phyloP scores from a whole-genome alignment of 1,140 invertebrate species.

The Yoshiicerus persimilis region DNA sequence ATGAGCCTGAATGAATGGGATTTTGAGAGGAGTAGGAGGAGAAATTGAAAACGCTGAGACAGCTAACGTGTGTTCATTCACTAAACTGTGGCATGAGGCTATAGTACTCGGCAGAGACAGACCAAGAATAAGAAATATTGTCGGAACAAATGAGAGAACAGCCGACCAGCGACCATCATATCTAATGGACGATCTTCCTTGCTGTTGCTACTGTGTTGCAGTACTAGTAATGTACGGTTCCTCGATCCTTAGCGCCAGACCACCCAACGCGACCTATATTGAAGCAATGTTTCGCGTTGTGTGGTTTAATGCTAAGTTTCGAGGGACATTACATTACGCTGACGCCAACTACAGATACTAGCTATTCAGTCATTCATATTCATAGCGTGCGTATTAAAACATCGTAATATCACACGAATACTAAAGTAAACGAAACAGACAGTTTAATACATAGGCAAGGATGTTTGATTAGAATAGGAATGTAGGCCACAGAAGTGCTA shows the following conservation, averaged over 20 bases:
- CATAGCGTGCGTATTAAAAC: background rate
- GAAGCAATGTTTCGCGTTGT: too few species aligned
- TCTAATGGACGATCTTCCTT: background rate
- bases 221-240: too few species aligned
- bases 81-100: background rate
- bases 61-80: background rate
- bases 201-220: background rate
- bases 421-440: slow-evolving; percentile 5
- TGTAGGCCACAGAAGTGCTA: slow-evolving; percentile 36
- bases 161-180: background rate
- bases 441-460: background rate
- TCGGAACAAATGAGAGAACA: background rate
- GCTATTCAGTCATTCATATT: background rate
- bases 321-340: background rate
- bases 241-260: too few species aligned
- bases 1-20: slow-evolving; percentile 1
- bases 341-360: background rate
- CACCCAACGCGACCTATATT: too few species aligned
- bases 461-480: background rate
- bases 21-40: slow-evolving; percentile 1
- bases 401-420: background rate
- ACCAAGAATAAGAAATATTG: background rate
- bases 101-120: background rate
- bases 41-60: background rate
- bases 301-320: too few species aligned